Evolutionary conservation across 1,140 invertebrate genomes (phyloP).

Genomic region (Euborellia annulipes): DNA sequence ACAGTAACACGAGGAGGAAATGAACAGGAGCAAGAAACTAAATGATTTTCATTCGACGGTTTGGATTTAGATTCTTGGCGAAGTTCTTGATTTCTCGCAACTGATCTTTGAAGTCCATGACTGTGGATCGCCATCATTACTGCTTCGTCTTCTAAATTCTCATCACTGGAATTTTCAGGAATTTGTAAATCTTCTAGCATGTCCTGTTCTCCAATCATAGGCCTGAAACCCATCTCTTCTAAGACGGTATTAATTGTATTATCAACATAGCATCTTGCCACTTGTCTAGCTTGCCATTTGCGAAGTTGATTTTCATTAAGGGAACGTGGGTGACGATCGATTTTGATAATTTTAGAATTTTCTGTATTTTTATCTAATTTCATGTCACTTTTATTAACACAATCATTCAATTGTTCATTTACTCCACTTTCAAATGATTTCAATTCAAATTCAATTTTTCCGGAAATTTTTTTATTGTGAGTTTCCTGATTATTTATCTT

Average conservation of each 20-base stretch:
- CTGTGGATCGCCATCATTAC: conserved; percentile 44
- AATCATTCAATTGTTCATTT: too few species aligned
- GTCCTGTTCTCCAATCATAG: conserved; percentile 31
- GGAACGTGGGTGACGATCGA: too few species aligned
- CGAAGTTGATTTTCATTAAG: conserved; percentile 16
- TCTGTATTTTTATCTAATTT: too few species aligned
- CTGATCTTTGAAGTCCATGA: conserved; percentile 35
- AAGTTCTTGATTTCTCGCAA: not conserved
- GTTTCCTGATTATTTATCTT: too few species aligned
- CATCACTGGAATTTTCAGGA: conserved; percentile 26
- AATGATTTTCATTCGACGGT: not conserved
- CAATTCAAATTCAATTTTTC: too few species aligned
- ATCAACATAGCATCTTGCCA: conserved; percentile 50
- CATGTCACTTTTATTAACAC: too few species aligned
- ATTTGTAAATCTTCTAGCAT: conserved; percentile 21
- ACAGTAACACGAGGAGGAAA: not conserved
- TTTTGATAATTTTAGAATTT: too few species aligned
- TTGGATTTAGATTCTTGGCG: not conserved
- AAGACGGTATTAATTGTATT: conserved; percentile 53
- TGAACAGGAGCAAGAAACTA: not conserved
- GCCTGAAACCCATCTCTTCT: conserved; percentile 30
- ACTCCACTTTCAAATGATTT: too few species aligned
- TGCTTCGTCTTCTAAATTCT: conserved; percentile 45
- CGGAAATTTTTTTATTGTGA: too few species aligned
- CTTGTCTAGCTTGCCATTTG: conserved; percentile 51